phyloP scores from a whole-genome alignment of 2,797 vertebrate genomes.

The Neostethus bicornis region DNA sequence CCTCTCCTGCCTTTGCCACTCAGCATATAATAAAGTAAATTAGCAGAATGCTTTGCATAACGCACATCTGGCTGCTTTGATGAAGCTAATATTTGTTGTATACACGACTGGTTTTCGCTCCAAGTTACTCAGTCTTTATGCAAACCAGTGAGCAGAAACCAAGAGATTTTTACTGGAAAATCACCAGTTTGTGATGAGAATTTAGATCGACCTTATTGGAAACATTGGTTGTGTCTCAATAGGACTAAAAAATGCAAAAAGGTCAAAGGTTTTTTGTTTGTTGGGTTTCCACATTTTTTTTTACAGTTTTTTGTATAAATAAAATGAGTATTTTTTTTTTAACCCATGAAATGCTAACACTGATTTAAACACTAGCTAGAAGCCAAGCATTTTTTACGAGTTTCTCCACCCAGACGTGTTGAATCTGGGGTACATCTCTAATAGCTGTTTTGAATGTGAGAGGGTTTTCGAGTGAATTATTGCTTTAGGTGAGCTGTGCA shows the following conservation, averaged over 20 bases:
- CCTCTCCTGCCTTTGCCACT: constrained; percentile 68
- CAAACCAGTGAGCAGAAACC: constrained; percentile 39
- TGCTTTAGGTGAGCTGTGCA: not conserved
- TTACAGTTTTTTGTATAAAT: too few relatives aligned
- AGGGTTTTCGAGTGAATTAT: not conserved
- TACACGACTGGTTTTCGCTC: constrained; percentile 65
- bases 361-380: not conserved
- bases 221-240: too few relatives aligned
- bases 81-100: constrained; percentile 70
- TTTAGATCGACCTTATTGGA: constrained; percentile 22
- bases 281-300: too few relatives aligned
- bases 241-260: too few relatives aligned
- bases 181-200: constrained; percentile 15
- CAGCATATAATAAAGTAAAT: constrained; percentile 75
- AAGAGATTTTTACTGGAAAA: constrained; percentile 9
- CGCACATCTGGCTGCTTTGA: constrained; percentile 81
- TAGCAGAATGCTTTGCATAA: constrained; percentile 73
- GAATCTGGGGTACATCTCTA: not conserved
- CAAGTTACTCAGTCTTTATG: constrained; percentile 44
- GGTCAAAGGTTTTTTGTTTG: too few relatives aligned
- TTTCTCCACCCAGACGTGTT: not conserved
- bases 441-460: not conserved
- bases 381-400: not conserved
- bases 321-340: too few relatives aligned
- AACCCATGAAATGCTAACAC: too few relatives aligned